Evolutionary conservation across 2,888 invertebrate genomes (phyloP).

Genomic region (Habrosyne pyritoides): DNA sequence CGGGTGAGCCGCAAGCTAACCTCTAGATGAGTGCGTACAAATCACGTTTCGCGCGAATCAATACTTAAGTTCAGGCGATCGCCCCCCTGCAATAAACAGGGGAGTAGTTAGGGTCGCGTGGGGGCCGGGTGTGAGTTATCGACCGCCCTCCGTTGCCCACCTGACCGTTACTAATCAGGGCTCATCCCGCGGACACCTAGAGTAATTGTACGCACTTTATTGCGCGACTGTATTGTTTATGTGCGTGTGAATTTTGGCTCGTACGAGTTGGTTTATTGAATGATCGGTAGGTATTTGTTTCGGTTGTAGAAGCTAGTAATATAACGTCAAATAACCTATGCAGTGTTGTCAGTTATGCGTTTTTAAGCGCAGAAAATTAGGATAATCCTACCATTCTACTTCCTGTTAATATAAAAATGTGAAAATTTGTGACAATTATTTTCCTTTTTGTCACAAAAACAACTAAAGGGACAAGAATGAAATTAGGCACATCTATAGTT

Average conservation of each 20-base stretch:
- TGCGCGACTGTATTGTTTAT: constrained; percentile 18
- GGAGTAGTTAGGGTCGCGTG: constrained; percentile 64
- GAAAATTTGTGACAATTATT: too few relatives aligned
- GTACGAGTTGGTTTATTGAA: neutral
- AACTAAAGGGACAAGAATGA: too few relatives aligned
- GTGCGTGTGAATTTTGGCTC: neutral
- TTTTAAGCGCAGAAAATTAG: too few relatives aligned
- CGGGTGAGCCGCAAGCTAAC: constrained; percentile 67
- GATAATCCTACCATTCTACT: too few relatives aligned
- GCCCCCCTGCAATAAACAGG: constrained; percentile 79
- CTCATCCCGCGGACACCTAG: constrained; percentile 82
- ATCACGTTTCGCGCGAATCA: constrained; percentile 84
- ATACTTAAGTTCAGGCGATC: constrained; percentile 83
- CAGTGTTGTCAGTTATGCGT: too few relatives aligned
- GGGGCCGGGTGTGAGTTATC: constrained; percentile 61
- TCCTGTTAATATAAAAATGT: too few relatives aligned
- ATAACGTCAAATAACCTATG: neutral
- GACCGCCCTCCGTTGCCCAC: constrained; percentile 68
- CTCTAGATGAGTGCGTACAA: constrained; percentile 83
- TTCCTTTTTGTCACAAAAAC: neutral
- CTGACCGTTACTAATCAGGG: constrained; percentile 83
- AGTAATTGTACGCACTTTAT: constrained; percentile 73
- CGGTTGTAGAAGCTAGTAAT: too few relatives aligned
- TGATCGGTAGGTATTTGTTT: too few relatives aligned
- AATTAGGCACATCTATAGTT: too few relatives aligned